Conservation (phyloP, 2,113 vertebrate genomes). For the Forbesichthys agassizii region DNA sequence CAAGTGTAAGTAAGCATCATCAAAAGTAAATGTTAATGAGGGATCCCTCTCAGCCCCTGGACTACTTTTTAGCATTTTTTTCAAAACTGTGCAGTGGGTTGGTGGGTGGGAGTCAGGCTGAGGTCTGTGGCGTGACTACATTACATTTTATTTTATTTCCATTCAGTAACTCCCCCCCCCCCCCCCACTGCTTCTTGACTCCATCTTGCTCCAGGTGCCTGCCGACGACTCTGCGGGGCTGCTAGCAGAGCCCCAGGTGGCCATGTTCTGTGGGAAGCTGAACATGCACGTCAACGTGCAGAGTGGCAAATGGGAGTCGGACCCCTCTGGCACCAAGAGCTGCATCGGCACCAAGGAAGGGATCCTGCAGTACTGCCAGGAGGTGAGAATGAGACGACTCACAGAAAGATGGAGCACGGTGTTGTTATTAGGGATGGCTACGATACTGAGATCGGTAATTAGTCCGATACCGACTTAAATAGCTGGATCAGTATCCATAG, state of each 20-base stretch:
- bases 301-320: slow-evolving; percentile 93
- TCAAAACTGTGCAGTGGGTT: no score
- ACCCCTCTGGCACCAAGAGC: slow-evolving; percentile 86
- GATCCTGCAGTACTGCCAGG: slow-evolving; percentile 96
- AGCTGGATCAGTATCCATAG: no score
- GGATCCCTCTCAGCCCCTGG: no score
- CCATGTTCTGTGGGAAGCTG: slow-evolving; percentile 86
- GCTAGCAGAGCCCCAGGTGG: slow-evolving; percentile 82
- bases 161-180: neutral
- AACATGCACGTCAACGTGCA: slow-evolving; percentile 98
- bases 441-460: no score
- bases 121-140: no score
- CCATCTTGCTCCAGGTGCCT: slow-evolving; percentile 81
- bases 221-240: slow-evolving; percentile 88
- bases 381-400: slow-evolving; percentile 67
- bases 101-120: no score
- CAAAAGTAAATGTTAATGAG: no score
- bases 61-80: no score
- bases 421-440: no score
- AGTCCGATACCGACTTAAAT: no score
- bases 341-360: slow-evolving; percentile 94
- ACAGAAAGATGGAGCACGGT: neutral
- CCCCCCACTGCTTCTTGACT: slow-evolving; percentile 1
- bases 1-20: no score
- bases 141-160: no score